Evolutionary conservation across 2,888 invertebrate species (phyloP).

Genomic region (Marronus borbonicus): DNA sequence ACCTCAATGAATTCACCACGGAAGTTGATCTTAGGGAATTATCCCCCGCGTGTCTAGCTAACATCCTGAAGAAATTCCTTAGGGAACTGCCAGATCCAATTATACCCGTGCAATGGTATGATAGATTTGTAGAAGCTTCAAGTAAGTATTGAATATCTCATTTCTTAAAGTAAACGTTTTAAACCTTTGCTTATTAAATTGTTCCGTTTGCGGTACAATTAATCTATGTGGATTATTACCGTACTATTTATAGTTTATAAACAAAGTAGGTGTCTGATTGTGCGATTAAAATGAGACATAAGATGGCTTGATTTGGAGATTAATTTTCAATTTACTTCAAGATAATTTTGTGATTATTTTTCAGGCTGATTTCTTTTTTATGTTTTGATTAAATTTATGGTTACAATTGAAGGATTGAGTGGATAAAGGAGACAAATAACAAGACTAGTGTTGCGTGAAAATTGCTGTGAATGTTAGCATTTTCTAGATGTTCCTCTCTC

Average conservation of each 20-base stretch:
- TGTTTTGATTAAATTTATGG: not conserved
- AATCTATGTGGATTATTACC: constrained; percentile 26
- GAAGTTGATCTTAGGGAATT: constrained; percentile 71
- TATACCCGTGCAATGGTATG: constrained; percentile 83
- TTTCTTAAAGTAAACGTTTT: not conserved
- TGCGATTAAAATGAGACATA: not conserved
- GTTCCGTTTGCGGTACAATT: constrained; percentile 2
- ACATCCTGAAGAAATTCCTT: constrained; percentile 80
- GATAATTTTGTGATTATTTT: not conserved
- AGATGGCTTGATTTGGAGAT: constrained; percentile 21
- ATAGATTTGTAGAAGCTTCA: constrained; percentile 77
- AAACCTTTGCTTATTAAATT: constrained; percentile 24
- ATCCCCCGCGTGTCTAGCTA: constrained; percentile 74
- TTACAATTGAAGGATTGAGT: no score
- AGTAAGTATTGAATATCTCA: constrained; percentile 59
- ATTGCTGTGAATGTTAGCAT: no score
- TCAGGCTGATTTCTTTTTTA: not conserved
- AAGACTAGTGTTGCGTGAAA: no score
- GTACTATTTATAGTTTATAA: constrained; percentile 30
- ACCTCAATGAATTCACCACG: constrained; percentile 68
- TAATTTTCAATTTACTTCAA: constrained; percentile 27
- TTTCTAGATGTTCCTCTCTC: no score
- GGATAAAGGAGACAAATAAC: no score
- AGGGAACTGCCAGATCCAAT: constrained; percentile 83
- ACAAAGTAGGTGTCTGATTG: constrained; percentile 19